Evolutionary conservation across 2,797 vertebrate genomes (phyloP), one percentile per base, ranked within the genome.

Genomic region (Crenuchus spilurus): DNA sequence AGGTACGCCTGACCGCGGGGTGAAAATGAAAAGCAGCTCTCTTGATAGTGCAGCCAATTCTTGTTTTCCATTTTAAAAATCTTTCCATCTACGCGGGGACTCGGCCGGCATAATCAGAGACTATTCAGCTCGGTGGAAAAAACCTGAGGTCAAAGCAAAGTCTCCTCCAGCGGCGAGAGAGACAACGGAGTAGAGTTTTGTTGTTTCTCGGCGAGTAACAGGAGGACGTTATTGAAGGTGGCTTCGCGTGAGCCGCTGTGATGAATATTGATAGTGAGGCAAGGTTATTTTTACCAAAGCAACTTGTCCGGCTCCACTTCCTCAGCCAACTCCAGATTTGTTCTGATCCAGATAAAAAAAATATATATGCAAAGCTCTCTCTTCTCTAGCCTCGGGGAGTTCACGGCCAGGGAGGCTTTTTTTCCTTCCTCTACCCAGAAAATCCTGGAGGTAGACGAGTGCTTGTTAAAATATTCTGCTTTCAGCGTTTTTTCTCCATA

Each of bases 31-130:
- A 76, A 64, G 64, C 71, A 78, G 64, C 30, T 73, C 57, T 73
- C 70, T 76, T 66, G 61, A 76, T 65, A 78, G 51, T 41, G 42
- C 71, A 74, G 76, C 76, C 65, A 74, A 57, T 68, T 78, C 71
- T 74, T 74, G 65, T 64, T 74, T 70, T 70, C 71, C 57, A 69
- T 70, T 75, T 69, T 55, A 75, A 69, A 75, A 69, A 75, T 54
- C 73, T 75, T 63, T 78, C 66, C 72, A 33, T 78, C 65, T 52
- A 64, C 66, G 41, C 67, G 63, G 62, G 39, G 64, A 69, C 71
- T 78, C 44, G 63, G 70, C 57, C 69, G 70, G 70, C 65, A 74
- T 72, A 72, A 77, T 74, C 57, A 74, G 37, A 69, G 57, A 39
- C 65, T 74, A 57, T 69, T 72, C 76, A 70, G 57, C 49, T 54